These are phyloP conservation scores for Lycophotia porphyrea DNA, from an alignment of 2,888 invertebrate species.

Conservation along the genomic window DNA sequence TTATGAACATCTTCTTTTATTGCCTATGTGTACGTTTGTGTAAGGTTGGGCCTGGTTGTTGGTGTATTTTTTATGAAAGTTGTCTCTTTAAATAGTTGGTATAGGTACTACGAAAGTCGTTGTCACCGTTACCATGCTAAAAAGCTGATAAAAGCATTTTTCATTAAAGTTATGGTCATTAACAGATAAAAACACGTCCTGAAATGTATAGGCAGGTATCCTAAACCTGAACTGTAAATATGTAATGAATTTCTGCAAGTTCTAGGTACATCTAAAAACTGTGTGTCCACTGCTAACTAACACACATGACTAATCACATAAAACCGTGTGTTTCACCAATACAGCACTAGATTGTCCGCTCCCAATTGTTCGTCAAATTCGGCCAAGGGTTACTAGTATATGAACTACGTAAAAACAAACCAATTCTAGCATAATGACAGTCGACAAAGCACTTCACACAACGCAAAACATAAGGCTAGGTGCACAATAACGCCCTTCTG, in stretches of 20 bases:
- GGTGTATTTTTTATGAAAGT: slow-evolving; percentile 2
- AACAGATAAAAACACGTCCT: neutral
- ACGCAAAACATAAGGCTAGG: slow-evolving; percentile 67
- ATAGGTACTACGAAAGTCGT: neutral
- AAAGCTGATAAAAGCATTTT: neutral
- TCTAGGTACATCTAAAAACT: neutral
- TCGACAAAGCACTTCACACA: slow-evolving; percentile 69
- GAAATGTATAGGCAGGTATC: neutral
- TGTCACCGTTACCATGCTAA: neutral
- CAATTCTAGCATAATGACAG: slow-evolving; percentile 60
- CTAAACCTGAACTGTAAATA: neutral
- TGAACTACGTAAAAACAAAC: slow-evolving; percentile 64
- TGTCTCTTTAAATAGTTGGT: neutral
- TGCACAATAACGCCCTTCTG: slow-evolving; percentile 79
- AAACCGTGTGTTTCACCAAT: slow-evolving; percentile 48
- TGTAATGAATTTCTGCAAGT: neutral
- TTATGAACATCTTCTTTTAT: slow-evolving; percentile 63
- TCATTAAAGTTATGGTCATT: neutral
- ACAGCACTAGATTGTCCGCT: slow-evolving; percentile 48
- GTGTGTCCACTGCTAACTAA: slow-evolving; percentile 9
- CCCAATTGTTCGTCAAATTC: slow-evolving; percentile 64
- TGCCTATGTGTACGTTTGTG: slow-evolving; percentile 22
- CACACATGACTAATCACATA: slow-evolving; percentile 31
- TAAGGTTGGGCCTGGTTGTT: neutral
- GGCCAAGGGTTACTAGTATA: slow-evolving; percentile 68